Base-by-base conservation (phyloP, 2,888 invertebrate species). In the Pycnomerus fuliginosus region DNA sequence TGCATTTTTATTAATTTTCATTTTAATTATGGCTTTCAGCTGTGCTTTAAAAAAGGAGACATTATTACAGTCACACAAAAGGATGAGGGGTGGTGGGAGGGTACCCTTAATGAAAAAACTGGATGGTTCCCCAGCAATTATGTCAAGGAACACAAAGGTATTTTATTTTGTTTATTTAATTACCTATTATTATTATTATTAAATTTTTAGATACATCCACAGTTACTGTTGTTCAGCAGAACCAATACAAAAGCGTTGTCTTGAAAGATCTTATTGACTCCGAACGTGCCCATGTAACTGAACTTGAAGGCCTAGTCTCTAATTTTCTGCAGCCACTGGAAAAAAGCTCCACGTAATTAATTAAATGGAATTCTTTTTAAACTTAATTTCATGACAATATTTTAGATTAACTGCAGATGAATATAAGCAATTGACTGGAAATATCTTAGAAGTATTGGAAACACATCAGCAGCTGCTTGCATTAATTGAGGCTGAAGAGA, bases 41-140 rank as follows among this genome's bases (percentile, higher is more conserved):
- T 99, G 56, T 91, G 91, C 69, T 95, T 99, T 73, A 87, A 86
- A 62, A 97, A 96, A 73, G 94, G 95, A 37, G 98, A 98, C 73
- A 78, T 96, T 56, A 97, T 99, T 59, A 94, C 94, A 22, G 88
- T 99, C 42, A 96, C 97, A 17, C 98, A 99, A 73, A 84, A 83
- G 44, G 88, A 92, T 65, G 98, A 96, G 38, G 97, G 97, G 27
- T 98, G 98, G 98, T 99, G 98, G 98, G 99, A 99, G 76, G 98
- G 98, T 8, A 98, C 97, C 4, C 76, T 97, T 32, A 84, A 87
- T 48, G 95, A 91, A 58, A 90, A 90, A 69, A 97, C 97, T 51
- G 97, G 96, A 63, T 98, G 97, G 97, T 98, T 98, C 76, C 97
- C 97, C 49, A 91, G 92, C 67, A 97, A 97, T 75, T 97, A 96